Percentiles rank a stretch among this genome's conserved stretches.
phyloP scores from a whole-genome alignment of 1,140 invertebrate species.

The Platorchestia sp. region DNA sequence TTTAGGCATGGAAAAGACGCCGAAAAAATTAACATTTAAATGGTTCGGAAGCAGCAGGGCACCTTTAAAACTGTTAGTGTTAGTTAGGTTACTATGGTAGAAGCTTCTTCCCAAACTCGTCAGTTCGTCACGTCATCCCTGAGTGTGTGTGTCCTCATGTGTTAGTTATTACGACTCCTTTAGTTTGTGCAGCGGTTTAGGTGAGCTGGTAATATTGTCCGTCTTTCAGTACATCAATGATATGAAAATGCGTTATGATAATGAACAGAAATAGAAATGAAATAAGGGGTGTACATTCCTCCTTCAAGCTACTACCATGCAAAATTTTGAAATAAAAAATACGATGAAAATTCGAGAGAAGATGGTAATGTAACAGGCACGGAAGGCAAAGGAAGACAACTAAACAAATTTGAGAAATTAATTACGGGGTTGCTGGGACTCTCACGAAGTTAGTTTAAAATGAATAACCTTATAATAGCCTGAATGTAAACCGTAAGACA shows the following conservation, averaged over 20 bases:
- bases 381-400: background rate
- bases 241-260: background rate
- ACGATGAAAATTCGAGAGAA: background rate
- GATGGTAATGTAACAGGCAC: background rate
- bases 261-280: background rate
- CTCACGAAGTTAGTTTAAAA: too few relatives aligned
- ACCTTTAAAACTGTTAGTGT: background rate
- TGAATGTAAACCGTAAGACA: background rate
- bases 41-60: background rate
- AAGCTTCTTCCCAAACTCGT: background rate
- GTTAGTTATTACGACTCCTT: background rate
- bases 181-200: background rate
- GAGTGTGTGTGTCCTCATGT: background rate
- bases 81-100: background rate
- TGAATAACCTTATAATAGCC: background rate
- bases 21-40: background rate
- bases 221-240: background rate
- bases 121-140: background rate
- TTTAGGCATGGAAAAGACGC: background rate
- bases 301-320: background rate
- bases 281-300: background rate
- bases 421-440: background rate
- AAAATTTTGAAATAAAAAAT: background rate
- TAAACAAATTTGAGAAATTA: background rate
- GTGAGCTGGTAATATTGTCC: background rate